phyloP scores from a whole-genome alignment of 2,888 invertebrate genomes.

The Caenorhabditis becei region DNA sequence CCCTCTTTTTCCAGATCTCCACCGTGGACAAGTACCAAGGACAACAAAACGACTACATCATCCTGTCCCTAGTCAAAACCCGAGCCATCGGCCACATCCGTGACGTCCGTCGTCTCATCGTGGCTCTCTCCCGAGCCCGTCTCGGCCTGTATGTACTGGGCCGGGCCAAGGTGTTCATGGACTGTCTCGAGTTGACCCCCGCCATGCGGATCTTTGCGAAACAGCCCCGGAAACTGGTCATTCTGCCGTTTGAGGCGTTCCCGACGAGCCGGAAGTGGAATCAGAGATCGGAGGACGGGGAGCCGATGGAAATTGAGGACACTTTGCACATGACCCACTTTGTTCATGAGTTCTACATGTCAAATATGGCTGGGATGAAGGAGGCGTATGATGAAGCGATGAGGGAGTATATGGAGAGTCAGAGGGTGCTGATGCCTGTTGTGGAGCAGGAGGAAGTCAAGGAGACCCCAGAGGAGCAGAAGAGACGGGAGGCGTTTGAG shows the following conservation, averaged over 20 bases:
- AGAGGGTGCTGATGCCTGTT: slow-evolving; percentile 40
- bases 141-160: slow-evolving; percentile 97
- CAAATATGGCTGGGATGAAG: slow-evolving; percentile 82
- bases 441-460: slow-evolving; percentile 41
- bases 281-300: slow-evolving; percentile 73
- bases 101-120: slow-evolving; percentile 95
- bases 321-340: slow-evolving; percentile 97
- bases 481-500: slow-evolving; percentile 47
- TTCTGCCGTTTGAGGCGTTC: slow-evolving; percentile 89
- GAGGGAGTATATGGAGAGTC: slow-evolving; percentile 56
- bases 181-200: slow-evolving; percentile 96
- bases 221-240: slow-evolving; percentile 89
- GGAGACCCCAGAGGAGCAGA: slow-evolving; percentile 63
- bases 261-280: slow-evolving; percentile 85
- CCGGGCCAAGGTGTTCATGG: slow-evolving; percentile 92
- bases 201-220: slow-evolving; percentile 93
- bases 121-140: slow-evolving; percentile 97
- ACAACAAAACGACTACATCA: slow-evolving; percentile 98
- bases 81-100: slow-evolving; percentile 96
- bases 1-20: slow-evolving; percentile 82
- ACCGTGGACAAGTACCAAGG: slow-evolving; percentile 99
- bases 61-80: slow-evolving; percentile 95
- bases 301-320: slow-evolving; percentile 87
- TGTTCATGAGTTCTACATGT: slow-evolving; percentile 93
- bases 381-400: slow-evolving; percentile 68